Evolutionary conservation across 2,113 vertebrate genomes (phyloP).

Genomic region (Cyprinodon brontotheroides): DNA sequence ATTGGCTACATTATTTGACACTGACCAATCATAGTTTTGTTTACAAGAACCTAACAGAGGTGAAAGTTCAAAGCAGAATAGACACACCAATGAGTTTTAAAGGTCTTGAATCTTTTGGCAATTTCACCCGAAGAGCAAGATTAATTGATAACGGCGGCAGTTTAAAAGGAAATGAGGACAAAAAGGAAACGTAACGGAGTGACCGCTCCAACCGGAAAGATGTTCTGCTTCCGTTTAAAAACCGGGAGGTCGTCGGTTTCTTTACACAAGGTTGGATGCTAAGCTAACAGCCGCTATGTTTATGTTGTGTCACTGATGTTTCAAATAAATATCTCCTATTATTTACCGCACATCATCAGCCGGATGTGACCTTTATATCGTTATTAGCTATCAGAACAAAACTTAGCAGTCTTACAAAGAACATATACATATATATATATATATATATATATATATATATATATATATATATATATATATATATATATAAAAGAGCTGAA

Average conservation of each 20-base stretch:
- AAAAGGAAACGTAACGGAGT: background rate
- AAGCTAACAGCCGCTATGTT: constrained; percentile 11
- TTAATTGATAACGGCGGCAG: fast-evolving
- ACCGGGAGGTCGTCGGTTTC: constrained; percentile 29
- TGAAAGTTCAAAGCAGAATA: background rate
- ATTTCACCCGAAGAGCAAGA: background rate
- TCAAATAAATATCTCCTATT: background rate
- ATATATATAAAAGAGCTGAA: no score
- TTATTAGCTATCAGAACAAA: no score
- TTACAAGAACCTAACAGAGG: constrained; percentile 13
- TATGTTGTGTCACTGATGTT: background rate
- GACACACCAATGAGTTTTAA: background rate
- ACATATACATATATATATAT: no score
- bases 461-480: no score
- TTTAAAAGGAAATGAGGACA: background rate
- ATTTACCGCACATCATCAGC: no score
- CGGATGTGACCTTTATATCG: background rate
- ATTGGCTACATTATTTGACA: constrained; percentile 5
- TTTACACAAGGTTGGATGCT: constrained; percentile 64
- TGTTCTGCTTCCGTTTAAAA: constrained; percentile 41
- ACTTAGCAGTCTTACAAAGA: no score
- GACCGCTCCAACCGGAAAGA: background rate
- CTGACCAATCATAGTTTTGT: constrained; percentile 42
- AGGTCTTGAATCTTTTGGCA: fast-evolving
- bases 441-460: no score